phyloP scores from a whole-genome alignment of 2,113 vertebrate genomes.

The Alethe diademata region DNA sequence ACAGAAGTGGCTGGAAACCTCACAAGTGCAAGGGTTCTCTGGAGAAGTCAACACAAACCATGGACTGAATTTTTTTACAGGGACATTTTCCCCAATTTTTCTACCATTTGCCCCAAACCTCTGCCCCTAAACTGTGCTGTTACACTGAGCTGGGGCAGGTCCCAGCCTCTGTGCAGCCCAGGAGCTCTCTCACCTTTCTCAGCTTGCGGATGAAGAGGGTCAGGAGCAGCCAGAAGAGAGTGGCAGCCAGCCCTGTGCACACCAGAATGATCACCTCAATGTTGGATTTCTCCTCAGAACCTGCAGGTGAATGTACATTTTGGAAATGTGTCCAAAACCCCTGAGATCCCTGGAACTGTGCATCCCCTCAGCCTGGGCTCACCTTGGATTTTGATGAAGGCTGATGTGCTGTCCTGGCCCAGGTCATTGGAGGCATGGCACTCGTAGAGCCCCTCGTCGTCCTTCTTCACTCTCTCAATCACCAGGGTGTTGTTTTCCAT shows the following conservation, averaged over 20 bases:
- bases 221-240: constrained; percentile 92
- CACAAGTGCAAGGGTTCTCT: not conserved
- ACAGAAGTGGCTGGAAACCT: not conserved
- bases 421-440: constrained; percentile 80
- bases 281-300: constrained; percentile 86
- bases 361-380: not conserved
- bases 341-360: not conserved
- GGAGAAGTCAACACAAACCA: not conserved
- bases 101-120: not conserved
- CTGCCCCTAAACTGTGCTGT: not conserved
- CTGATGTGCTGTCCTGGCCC: constrained; percentile 79
- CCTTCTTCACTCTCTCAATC: constrained; percentile 89
- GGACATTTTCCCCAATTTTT: not conserved
- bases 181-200: constrained; percentile 80
- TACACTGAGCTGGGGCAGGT: fast-evolving
- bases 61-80: not conserved
- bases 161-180: not conserved
- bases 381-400: constrained; percentile 84
- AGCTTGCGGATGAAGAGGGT: constrained; percentile 91
- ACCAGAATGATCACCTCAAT: constrained; percentile 92
- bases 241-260: constrained; percentile 87
- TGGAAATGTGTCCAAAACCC: not conserved
- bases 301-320: constrained; percentile 53
- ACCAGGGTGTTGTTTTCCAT: constrained; percentile 76
- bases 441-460: constrained; percentile 88